These are phyloP conservation scores for Chrysaora quinquecirrha DNA, from an alignment of 30 jellyfish, hydroid and myxozoan genomes.

Conservation along the genomic window DNA sequence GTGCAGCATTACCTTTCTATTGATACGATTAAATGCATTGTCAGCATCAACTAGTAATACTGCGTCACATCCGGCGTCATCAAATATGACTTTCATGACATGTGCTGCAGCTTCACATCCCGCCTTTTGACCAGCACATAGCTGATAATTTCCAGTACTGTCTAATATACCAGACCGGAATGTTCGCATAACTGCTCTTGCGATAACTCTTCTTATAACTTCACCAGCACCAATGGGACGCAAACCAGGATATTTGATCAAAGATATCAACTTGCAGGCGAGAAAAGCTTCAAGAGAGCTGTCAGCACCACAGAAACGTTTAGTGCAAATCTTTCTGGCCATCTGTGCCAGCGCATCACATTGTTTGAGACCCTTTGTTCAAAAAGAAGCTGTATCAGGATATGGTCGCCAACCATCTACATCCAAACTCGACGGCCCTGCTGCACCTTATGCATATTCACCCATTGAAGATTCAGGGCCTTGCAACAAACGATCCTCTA, in stretches of 20 bases:
- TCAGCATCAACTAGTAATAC: slow-evolving; percentile 15
- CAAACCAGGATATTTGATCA: background rate
- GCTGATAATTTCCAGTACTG: background rate
- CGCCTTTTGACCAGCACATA: background rate
- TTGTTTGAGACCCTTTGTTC: too few relatives aligned
- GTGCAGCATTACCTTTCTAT: background rate
- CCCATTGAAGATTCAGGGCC: too few relatives aligned
- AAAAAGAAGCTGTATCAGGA: too few relatives aligned
- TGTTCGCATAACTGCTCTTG: background rate
- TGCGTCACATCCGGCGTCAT: slow-evolving; percentile 3
- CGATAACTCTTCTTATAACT: background rate
- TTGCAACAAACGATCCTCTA: too few relatives aligned
- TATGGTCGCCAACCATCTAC: slow-evolving; percentile 16
- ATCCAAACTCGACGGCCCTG: slow-evolving; percentile 13
- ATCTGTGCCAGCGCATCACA: slow-evolving; percentile 9
- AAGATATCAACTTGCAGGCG: background rate
- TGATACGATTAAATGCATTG: background rate
- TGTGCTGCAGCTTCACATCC: background rate
- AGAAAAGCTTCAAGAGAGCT: slow-evolving; percentile 6
- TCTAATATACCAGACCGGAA: background rate
- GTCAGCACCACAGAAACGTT: background rate
- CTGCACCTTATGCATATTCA: too few relatives aligned
- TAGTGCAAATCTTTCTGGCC: slow-evolving; percentile 14
- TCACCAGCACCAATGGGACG: background rate
- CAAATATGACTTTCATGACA: background rate